Evolutionary conservation across 1,140 invertebrate species (phyloP).

Genomic region (Drosophila arizonae): DNA sequence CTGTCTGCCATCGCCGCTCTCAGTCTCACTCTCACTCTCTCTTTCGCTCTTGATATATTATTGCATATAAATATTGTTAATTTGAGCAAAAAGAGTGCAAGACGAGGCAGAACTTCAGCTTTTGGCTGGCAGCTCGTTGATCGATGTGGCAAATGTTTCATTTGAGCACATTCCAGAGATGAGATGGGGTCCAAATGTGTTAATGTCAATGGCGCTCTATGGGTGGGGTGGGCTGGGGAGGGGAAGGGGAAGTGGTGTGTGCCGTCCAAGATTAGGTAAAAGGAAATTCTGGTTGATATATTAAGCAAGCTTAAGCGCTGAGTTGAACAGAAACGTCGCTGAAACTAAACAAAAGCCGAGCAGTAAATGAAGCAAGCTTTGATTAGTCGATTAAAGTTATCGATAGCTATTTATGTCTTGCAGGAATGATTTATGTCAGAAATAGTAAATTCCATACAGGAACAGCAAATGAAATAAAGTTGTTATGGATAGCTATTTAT

Average conservation of each 20-base stretch:
- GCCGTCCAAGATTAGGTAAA: too few relatives aligned
- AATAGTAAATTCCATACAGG: too few relatives aligned
- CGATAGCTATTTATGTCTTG: not conserved
- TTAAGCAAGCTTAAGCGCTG: too few relatives aligned
- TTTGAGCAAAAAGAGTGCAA: not conserved
- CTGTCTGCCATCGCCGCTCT: slow-evolving; percentile 21
- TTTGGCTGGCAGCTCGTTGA: slow-evolving; percentile 42
- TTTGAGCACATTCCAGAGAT: slow-evolving; percentile 11
- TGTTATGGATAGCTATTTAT: too few relatives aligned
- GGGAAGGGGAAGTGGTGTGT: too few relatives aligned
- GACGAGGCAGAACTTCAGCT: slow-evolving; percentile 3
- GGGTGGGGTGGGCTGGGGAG: too few relatives aligned
- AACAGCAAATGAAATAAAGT: too few relatives aligned
- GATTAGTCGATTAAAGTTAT: not conserved
- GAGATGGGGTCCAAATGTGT: slow-evolving; percentile 7
- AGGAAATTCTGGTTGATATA: not conserved
- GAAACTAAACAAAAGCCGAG: too few relatives aligned
- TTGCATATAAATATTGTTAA: slow-evolving; percentile 47
- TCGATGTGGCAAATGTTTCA: slow-evolving; percentile 67
- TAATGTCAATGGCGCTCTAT: slow-evolving; percentile 13
- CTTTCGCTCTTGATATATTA: slow-evolving; percentile 35
- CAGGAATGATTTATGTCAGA: too few relatives aligned
- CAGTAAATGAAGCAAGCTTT: not conserved
- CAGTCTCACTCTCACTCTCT: not conserved
- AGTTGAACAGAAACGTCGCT: too few relatives aligned